Evolutionary conservation across 2,888 invertebrate species (phyloP), one percentile per base, ranked within the genome.

Genomic region (Tuberolachnus salignus): DNA sequence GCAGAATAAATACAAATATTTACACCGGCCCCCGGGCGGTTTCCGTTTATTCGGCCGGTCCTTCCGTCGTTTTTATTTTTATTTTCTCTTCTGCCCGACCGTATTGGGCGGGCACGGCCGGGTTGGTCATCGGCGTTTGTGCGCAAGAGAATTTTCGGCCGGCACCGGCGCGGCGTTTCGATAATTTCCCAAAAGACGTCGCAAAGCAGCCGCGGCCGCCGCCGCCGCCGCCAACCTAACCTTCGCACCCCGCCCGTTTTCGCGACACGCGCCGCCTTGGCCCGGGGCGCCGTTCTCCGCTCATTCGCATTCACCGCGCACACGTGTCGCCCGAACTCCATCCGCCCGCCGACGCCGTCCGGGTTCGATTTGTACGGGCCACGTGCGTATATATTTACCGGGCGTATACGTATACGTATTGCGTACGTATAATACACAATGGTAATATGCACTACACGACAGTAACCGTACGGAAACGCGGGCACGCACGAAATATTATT

Each of bases 131-230:
- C 34, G 34, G 34, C 6, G 6, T 34, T 4, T 34, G 34, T 34
- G 42, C 21, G 53, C 53, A 53, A 42, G 13, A 42, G 44, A 23
- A 44, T 70, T 55, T 44, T 42, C 42, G 11, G 26, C 0, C 67
- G n/a, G 26, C 3, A 14, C 9, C n/a, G 23, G 21, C 10, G 11
- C 26, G 16, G 19, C 55, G 70, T 14, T 16, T 44, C 44, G 55
- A 70, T 70, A 55, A 70, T 70, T 70, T 70, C 70, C 70, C 70
- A 70, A 70, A 70, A 57, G 70, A 21, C 70, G 55, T 42, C 16
- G 19, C 34, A 34, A 34, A 34, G 34, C 34, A 34, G 14, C 69
- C 53, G 8, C 44, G 8, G 19, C 26, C 26, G 9, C 9, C 16
- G 26, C 26, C 26, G 16, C 26, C 10, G 16, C n/a, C 9, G 3